phyloP scores from a whole-genome alignment of 2,797 vertebrate species.

The Paratrypauchen microcephalus region DNA sequence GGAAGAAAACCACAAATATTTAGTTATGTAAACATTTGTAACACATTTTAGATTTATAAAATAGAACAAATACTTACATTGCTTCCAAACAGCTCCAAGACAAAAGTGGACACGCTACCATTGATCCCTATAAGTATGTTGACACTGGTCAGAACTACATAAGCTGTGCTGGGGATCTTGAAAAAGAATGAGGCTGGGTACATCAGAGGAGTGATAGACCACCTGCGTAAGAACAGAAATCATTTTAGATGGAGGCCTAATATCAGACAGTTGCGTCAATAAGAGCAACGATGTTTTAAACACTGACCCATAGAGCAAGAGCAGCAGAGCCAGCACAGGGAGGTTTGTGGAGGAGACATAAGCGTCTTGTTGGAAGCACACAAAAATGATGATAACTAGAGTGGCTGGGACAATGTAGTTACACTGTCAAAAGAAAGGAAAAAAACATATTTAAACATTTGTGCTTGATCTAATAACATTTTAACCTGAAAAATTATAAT shows the following conservation, averaged over 20 bases:
- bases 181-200: conserved; percentile 98
- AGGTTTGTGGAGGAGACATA: conserved; percentile 97
- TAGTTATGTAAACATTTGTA: neutral
- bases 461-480: too few species aligned
- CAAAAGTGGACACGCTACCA: conserved; percentile 94
- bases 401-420: conserved; percentile 97
- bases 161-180: conserved; percentile 97
- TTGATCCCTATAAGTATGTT: conserved; percentile 99
- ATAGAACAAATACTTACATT: conserved; percentile 77
- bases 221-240: conserved; percentile 71
- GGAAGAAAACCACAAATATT: conserved; percentile 14
- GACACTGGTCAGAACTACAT: conserved; percentile 94
- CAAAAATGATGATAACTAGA: conserved; percentile 93
- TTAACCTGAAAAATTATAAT: too few species aligned
- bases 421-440: conserved; percentile 76
- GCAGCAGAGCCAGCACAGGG: conserved; percentile 91
- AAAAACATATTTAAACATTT: conserved; percentile 10
- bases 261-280: neutral
- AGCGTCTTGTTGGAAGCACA: conserved; percentile 98
- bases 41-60: neutral
- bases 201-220: conserved; percentile 99
- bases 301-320: conserved; percentile 91
- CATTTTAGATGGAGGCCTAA: conserved; percentile 4
- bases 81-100: conserved; percentile 94
- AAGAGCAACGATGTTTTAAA: neutral